Evolutionary conservation across 2,797 vertebrate species (phyloP), one percentile per base, ranked within the genome.

Genomic region (Coccyzus lansbergi): DNA sequence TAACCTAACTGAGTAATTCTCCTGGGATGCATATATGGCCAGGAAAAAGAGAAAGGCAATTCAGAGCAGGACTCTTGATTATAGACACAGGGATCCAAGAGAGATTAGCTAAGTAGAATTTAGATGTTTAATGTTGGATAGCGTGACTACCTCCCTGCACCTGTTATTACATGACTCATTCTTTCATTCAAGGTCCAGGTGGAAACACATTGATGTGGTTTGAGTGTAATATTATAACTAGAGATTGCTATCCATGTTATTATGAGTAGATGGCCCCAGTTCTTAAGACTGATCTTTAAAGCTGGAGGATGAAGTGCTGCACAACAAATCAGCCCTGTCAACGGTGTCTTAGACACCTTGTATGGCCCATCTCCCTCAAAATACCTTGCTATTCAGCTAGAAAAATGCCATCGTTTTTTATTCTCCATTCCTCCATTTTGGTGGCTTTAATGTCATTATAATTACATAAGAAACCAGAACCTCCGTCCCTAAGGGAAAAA

Each of bases 131-230:
- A 94, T 83, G 77, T 38, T 72, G 77, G 67, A 84, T 96, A 88
- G 48, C 67, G 55, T 92, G 93, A 90, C 95, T 93, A 9, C 74
- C 83, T 92, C 86, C 80, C 86, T 92, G 90, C 94, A 94, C 91
- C 95, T 96, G 91, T 95, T 92, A 93, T 95, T 95, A 93, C 63
- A 59, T 94, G 95, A 96, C 63, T 95, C 89, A 86, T 90, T 91
- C 85, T 92, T 95, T 93, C 82, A 86, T 88, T 95, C 85, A 86
- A 29, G 55, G 85, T 85, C 89, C 85, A 92, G 85, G 91, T 93
- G 85, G 83, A 95, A 95, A 67, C 40, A 83, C 85, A 87, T 38
- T 95, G 93, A 95, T 96, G 95, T 95, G 94, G 93, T 95, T 90
- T 85, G 70, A 88, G 87, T 93, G 87, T 95, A 93, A 93, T 92